Conservation (phyloP, 2,113 vertebrate species). For the Ariopsis seemanni region DNA sequence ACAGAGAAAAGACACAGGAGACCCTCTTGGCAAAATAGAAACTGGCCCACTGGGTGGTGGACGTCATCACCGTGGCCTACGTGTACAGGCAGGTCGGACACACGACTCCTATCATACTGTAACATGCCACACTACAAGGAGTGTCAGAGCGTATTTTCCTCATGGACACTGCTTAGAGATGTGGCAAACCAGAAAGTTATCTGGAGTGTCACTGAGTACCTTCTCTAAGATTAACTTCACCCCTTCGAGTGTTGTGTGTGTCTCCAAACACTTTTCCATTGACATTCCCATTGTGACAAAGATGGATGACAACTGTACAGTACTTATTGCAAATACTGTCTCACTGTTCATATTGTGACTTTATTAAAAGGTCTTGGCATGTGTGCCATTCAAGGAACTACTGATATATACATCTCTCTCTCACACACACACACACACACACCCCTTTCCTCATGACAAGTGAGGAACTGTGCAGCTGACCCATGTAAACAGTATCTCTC, state of each 20-base stretch:
- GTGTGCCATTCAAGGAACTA: not conserved
- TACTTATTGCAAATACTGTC: not conserved
- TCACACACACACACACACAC: not conserved
- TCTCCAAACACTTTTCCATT: not conserved
- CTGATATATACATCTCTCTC: not conserved
- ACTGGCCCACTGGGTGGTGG: not conserved
- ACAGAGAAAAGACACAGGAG: not conserved
- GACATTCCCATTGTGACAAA: not conserved
- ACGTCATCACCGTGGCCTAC: not conserved
- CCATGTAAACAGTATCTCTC: constrained; percentile 3
- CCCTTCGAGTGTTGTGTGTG: not conserved
- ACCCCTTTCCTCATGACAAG: not conserved
- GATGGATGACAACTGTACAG: not conserved
- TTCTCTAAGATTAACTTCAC: not conserved
- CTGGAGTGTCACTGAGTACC: not conserved
- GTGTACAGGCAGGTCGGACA: not conserved
- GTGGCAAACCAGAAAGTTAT: not conserved
- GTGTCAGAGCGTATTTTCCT: not conserved
- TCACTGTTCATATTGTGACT: not conserved
- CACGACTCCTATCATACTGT: not conserved
- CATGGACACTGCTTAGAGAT: not conserved
- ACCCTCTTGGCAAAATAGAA: not conserved
- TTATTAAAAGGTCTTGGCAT: not conserved
- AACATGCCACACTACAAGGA: not conserved
- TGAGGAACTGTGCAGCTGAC: not conserved